These are phyloP conservation scores for Ypsolopha sequella DNA, from an alignment of 2,888 invertebrate genomes.

Conservation along the genomic window DNA sequence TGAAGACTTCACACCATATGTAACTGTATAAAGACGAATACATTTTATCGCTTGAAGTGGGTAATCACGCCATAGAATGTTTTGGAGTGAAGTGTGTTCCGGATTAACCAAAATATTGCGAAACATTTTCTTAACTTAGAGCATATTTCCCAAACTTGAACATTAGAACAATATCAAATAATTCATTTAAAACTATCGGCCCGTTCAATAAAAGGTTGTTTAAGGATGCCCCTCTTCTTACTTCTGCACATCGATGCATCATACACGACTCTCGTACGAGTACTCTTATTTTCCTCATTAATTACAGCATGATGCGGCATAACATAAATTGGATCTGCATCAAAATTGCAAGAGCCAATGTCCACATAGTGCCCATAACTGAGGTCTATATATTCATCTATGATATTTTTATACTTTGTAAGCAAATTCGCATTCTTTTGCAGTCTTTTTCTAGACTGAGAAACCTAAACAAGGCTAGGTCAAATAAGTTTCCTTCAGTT, in stretches of 20 bases:
- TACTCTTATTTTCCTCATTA: not conserved
- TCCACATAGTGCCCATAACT: not conserved
- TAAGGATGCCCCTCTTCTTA: not conserved
- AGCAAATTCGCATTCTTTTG: not conserved
- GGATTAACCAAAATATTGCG: too few species aligned
- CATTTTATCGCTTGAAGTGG: too few species aligned
- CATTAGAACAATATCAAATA: constrained; percentile 3
- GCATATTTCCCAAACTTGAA: not conserved
- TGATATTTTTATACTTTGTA: not conserved
- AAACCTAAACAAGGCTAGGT: not conserved
- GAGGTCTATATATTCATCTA: not conserved
- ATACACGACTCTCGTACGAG: not conserved
- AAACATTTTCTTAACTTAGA: too few species aligned
- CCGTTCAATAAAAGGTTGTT: not conserved
- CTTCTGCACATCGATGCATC: not conserved
- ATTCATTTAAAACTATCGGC: not conserved
- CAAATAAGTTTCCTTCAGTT: not conserved
- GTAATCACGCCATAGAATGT: too few species aligned
- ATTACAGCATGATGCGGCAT: constrained; percentile 2
- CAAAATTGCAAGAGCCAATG: not conserved
- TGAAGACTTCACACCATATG: constrained; percentile 4
- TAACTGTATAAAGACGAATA: not conserved
- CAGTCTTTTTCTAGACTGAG: not conserved
- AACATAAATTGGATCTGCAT: not conserved
- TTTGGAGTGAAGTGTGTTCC: too few species aligned